Base-by-base conservation (phyloP, 1,140 invertebrate genomes). In the Alviniconcha marisindica region DNA sequence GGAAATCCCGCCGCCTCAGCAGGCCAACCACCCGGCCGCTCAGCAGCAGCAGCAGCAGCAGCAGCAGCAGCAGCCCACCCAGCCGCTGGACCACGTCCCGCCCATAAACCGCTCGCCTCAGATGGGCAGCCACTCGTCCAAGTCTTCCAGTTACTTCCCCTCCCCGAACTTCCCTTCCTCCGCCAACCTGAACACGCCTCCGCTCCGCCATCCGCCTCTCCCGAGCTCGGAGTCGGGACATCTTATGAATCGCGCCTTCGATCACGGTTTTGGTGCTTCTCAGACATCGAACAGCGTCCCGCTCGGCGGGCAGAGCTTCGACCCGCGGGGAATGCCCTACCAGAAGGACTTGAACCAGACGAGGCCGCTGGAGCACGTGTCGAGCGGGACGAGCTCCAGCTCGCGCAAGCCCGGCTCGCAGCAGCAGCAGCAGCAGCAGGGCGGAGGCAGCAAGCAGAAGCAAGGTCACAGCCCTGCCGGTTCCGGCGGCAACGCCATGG, bases 401-500 rank as follows among this genome's bases (percentile, higher is more conserved):
- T 74, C 42, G 21, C 73, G 69, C 69, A 84, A 81, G 56, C 48
- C 40, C 54, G 51, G 44, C 84, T 78, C 78, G n/a, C 79, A 83
- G 60, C 80, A 81, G 48, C 69, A 83, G 56, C 83, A 84, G 42
- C 83, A 81, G 48, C 74, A 82, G 51, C 38, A 69, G 56, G 74
- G 60, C 28, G 79, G 60, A 0, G 73, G 54, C 28, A 87, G 33
- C 38, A 79, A 82, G 80, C 79, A 48, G 28, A 83, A 78, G 73
- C 82, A 81, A 38, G 71, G 74, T 77, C 69, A 88, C 84, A 63
- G 86, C 87, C 81, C 87, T 84, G 42, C 82, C 73, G 33, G 85
- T 77, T 48, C 74, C 1, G 77, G 74, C 3, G 74, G 48, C 12
- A 86, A 74, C 76, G 74, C 36, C 73, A 63, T 83, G 86, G 33